Evolutionary conservation across 2,797 vertebrate genomes (phyloP), one percentile per base, ranked within the genome.

Genomic region (Poecilia wingei): DNA sequence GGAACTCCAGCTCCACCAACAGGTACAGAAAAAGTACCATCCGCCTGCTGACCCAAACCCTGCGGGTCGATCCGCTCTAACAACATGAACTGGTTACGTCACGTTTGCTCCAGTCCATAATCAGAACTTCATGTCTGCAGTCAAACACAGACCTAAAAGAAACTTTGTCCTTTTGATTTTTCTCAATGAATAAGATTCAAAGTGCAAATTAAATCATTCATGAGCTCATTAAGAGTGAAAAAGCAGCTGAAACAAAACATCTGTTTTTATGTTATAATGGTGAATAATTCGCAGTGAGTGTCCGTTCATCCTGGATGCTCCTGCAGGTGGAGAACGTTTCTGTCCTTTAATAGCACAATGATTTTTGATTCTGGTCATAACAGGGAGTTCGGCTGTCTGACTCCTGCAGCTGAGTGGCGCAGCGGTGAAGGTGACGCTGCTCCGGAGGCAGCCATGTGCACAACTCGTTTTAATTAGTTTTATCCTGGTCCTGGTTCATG

Each of bases 381-480:
- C 25, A 8, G 25, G 22, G 20, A 1, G 20, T 16, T 25, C 2
- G 43, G 45, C 71, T 49, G 41, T 74, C 16, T 57, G 12, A 25
- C 49, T 68, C 47, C n/a, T 69, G 28, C 3, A 74, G n/a, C 4
- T 0, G 74, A 75, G 33, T 4, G 10, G 45, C 3, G 45, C 6
- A 2, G 36, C 61, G 66, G 22, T 31, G 59, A 74, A 47, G 75
- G 70, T 41, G 51, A 31, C 20, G 41, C 2, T 9, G 28, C 57
- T 41, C 28, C 6, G 18, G 6, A 79, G 69, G 47, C 61, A 20
- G 28, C 1, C 33, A 43, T 9, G n/a, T 20, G 18, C n/a, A 7
- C 10, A 14, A 51, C 43, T 51, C 45, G 39, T 12, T 72, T 59
- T 82, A 31, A 78, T 82, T 75, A 46, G 46, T 55, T 6, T 76